phyloP scores from a whole-genome alignment of 2,113 vertebrate species.

The Rhabdornis inornatus region DNA sequence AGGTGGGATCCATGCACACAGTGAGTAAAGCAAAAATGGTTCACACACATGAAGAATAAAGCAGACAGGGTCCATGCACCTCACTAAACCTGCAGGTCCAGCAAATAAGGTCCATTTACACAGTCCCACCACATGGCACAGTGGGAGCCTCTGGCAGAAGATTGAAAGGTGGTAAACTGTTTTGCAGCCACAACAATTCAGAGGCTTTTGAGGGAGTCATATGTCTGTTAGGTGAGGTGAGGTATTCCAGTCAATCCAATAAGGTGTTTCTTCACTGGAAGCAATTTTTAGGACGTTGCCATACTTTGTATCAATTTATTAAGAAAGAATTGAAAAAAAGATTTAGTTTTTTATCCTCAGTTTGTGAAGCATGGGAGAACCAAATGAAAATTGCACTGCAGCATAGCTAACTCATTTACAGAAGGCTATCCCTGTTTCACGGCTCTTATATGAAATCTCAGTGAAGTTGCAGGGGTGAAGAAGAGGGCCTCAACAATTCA shows the following conservation, averaged over 20 bases:
- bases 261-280: not conserved
- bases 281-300: not conserved
- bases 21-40: not conserved
- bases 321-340: not conserved
- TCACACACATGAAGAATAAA: not conserved
- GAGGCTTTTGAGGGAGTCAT: not conserved
- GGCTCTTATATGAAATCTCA: not conserved
- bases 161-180: not conserved
- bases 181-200: not conserved
- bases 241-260: not conserved
- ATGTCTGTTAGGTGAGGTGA: not conserved
- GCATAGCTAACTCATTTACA: not conserved
- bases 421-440: not conserved
- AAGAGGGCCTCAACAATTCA: not conserved
- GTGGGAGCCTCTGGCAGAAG: not conserved
- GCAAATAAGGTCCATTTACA: not conserved
- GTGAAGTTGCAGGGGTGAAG: not conserved
- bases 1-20: no score
- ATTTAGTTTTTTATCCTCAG: not conserved
- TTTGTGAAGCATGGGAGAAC: not conserved
- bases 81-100: not conserved
- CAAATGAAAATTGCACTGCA: not conserved
- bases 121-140: not conserved
- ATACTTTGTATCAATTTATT: not conserved
- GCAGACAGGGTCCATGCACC: accelerated